A percentile compares a stretch with the other conserved stretches of the same genome.
Conservation (phyloP, 2,113 vertebrate species). For the Eurypyga helias region DNA sequence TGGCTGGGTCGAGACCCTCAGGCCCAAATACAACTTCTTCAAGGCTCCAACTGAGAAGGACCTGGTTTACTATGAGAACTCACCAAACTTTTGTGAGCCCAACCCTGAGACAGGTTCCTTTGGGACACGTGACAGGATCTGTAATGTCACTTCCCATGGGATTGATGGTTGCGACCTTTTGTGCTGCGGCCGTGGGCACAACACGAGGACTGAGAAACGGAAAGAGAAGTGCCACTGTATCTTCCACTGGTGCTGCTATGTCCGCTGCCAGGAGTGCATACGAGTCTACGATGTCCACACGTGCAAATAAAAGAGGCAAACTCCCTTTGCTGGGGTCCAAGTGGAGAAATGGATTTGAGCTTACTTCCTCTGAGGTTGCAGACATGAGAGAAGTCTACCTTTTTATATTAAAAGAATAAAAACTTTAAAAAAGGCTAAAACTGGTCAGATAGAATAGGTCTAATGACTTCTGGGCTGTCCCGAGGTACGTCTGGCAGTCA, state of each 20-base stretch:
- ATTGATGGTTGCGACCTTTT: slow-evolving; percentile 85
- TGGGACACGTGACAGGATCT: slow-evolving; percentile 81
- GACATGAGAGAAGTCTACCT: slow-evolving; percentile 42
- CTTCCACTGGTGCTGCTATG: slow-evolving; percentile 88
- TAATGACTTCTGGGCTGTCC: slow-evolving; percentile 53
- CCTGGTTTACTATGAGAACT: slow-evolving; percentile 84
- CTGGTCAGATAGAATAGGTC: slow-evolving; percentile 66
- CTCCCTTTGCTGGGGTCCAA: background rate
- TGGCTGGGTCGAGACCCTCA: slow-evolving; percentile 84
- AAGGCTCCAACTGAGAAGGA: slow-evolving; percentile 83
- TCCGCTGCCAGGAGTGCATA: slow-evolving; percentile 85
- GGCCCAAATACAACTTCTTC: slow-evolving; percentile 84
- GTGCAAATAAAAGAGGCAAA: slow-evolving; percentile 76
- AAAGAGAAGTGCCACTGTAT: slow-evolving; percentile 84
- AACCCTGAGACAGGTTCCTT: slow-evolving; percentile 84
- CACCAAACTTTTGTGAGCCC: slow-evolving; percentile 85
- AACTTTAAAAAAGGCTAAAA: slow-evolving; percentile 43
- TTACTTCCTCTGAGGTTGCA: slow-evolving; percentile 54
- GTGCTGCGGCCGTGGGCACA: slow-evolving; percentile 84
- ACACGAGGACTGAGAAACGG: slow-evolving; percentile 81
- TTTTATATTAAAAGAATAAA: slow-evolving; percentile 53
- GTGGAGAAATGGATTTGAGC: slow-evolving; percentile 20
- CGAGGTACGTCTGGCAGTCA: slow-evolving; percentile 18
- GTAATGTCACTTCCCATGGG: slow-evolving; percentile 83
- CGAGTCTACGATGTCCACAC: slow-evolving; percentile 85